Percentiles rank a stretch among this genome's conserved stretches.
Evolutionary conservation across 1,140 invertebrate genomes (phyloP).

Genomic region (Mercenaria mercenaria): DNA sequence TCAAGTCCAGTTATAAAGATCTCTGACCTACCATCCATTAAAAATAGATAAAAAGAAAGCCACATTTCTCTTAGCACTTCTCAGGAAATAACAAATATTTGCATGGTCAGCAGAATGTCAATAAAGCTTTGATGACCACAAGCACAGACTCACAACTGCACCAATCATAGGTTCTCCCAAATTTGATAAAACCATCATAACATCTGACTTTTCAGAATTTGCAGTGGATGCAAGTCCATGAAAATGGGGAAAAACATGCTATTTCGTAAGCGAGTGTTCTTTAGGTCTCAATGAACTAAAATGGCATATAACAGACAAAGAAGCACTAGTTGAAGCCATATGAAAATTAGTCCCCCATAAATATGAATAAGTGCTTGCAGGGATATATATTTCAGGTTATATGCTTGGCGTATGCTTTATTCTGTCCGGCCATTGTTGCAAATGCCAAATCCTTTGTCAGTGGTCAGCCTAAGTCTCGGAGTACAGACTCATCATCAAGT

Average conservation of each 20-base stretch:
- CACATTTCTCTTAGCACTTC: neutral
- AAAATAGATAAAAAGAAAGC: no score
- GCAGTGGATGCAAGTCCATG: conserved; percentile 75
- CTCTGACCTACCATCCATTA: no score
- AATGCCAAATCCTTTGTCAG: no score
- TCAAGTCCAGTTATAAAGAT: no score
- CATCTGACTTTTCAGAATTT: conserved; percentile 68
- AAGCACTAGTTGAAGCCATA: no score
- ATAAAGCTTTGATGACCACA: neutral
- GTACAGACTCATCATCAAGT: no score
- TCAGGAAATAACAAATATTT: neutral
- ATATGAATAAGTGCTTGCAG: conserved; percentile 65
- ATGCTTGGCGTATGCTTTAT: no score
- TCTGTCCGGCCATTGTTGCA: no score
- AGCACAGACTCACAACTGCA: neutral
- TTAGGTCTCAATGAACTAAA: conserved; percentile 56
- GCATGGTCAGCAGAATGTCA: neutral
- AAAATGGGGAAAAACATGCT: conserved; percentile 36
- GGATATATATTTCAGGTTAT: no score
- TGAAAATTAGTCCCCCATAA: no score
- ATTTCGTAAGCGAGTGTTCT: conserved; percentile 58
- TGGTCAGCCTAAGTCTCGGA: no score
- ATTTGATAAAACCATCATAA: neutral
- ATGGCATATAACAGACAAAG: no score
- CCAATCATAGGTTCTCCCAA: neutral